A percentile compares a stretch with the other conserved stretches of the same genome.
Conservation (phyloP, 2,113 vertebrate species). For the Elaphurus davidianus region DNA sequence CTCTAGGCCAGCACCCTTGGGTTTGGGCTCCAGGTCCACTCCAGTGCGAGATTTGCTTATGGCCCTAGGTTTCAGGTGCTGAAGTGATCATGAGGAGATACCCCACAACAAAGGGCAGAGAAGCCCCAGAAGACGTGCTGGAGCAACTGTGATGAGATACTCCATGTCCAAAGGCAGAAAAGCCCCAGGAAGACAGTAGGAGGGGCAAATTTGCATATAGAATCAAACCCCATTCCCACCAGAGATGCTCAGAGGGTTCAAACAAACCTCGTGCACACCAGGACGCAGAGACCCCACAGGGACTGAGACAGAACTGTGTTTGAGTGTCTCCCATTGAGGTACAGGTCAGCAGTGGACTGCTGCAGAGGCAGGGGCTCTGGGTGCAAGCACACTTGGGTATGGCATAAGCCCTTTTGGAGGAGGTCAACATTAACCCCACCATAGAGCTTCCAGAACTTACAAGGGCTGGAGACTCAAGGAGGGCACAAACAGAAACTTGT, state of each 20-base stretch:
- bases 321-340: neutral
- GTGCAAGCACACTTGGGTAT: neutral
- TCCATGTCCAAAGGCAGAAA: neutral
- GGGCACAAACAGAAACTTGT: neutral
- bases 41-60: neutral
- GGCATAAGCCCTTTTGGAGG: neutral
- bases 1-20: neutral
- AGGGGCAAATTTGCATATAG: neutral
- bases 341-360: rapidly evolving
- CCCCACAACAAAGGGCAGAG: neutral
- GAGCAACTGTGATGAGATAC: neutral
- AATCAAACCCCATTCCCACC: neutral
- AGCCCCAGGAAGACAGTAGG: neutral
- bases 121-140: neutral
- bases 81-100: rapidly evolving
- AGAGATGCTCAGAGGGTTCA: neutral
- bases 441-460: neutral
- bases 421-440: neutral
- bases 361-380: rapidly evolving
- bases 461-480: neutral
- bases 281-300: neutral
- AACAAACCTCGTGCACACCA: neutral
- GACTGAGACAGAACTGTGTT: neutral
- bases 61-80: neutral
- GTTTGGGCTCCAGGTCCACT: neutral